phyloP scores from a whole-genome alignment of 2,888 invertebrate species.

The Tinea pellionella region DNA sequence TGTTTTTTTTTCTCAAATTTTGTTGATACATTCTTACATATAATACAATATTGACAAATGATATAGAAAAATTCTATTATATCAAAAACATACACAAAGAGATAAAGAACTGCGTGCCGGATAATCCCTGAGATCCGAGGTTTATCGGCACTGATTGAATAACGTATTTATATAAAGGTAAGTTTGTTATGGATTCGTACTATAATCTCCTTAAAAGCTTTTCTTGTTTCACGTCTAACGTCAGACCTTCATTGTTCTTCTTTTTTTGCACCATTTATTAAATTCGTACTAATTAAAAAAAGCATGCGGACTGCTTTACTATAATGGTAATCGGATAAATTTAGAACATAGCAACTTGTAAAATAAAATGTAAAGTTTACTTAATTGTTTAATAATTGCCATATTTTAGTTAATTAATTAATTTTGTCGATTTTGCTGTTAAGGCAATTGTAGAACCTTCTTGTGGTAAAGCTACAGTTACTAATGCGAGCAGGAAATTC shows the following conservation, averaged over 20 bases:
- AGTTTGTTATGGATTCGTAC: background rate
- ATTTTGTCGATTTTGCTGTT: background rate
- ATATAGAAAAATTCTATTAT: background rate
- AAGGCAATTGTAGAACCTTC: background rate
- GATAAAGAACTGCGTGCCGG: background rate
- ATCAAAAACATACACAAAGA: background rate
- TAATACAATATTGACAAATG: background rate
- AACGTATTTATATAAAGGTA: background rate
- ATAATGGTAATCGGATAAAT: no score
- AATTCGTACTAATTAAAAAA: no score
- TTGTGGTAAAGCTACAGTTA: conserved; percentile 16
- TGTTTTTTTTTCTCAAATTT: background rate
- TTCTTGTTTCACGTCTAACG: background rate
- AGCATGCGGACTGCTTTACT: no score
- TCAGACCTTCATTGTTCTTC: no score
- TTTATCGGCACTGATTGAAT: conserved; percentile 5
- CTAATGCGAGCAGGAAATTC: conserved; percentile 43
- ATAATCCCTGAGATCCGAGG: conserved; percentile 8
- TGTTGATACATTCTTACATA: background rate
- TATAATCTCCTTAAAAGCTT: background rate
- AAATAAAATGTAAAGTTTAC: no score
- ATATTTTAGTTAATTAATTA: no score
- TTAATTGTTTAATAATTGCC: no score
- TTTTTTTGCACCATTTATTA: no score
- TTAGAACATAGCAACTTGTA: no score